Evolutionary conservation across 2,797 vertebrate genomes (phyloP).

Genomic region (Enteromius paludinosus): DNA sequence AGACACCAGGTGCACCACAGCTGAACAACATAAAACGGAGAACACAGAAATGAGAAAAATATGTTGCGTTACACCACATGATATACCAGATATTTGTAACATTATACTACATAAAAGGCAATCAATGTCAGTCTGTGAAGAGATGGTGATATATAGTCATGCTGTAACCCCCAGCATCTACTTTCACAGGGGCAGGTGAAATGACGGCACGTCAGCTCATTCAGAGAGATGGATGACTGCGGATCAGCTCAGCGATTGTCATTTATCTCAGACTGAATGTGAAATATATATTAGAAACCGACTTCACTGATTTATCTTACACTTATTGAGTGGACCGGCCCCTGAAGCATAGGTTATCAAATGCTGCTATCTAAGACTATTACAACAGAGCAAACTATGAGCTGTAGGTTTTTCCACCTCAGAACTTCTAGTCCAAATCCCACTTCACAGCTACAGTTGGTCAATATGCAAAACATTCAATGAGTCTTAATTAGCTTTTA

Average conservation of each 20-base stretch:
- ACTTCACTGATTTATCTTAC: constrained; percentile 18
- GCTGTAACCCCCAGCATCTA: constrained; percentile 6
- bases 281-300: constrained; percentile 31
- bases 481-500: not conserved
- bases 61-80: not conserved
- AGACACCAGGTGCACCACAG: constrained; percentile 15
- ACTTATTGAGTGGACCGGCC: constrained; percentile 3
- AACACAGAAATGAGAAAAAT: constrained; percentile 23
- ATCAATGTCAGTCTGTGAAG: constrained; percentile 28
- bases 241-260: constrained; percentile 14
- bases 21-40: constrained; percentile 28
- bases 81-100: constrained; percentile 1
- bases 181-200: constrained; percentile 20
- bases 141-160: constrained; percentile 27
- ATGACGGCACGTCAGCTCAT: constrained; percentile 17
- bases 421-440: not conserved
- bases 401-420: not conserved
- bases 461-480: not conserved
- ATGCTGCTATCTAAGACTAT: constrained; percentile 15
- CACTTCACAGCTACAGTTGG: not conserved
- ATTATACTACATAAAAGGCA: constrained; percentile 6
- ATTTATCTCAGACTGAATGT: constrained; percentile 36
- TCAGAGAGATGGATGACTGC: constrained; percentile 25
- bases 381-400: not conserved
- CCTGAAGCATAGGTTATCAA: constrained; percentile 7